Base-by-base conservation (phyloP, 2,113 vertebrate species). In the Conger conger region DNA sequence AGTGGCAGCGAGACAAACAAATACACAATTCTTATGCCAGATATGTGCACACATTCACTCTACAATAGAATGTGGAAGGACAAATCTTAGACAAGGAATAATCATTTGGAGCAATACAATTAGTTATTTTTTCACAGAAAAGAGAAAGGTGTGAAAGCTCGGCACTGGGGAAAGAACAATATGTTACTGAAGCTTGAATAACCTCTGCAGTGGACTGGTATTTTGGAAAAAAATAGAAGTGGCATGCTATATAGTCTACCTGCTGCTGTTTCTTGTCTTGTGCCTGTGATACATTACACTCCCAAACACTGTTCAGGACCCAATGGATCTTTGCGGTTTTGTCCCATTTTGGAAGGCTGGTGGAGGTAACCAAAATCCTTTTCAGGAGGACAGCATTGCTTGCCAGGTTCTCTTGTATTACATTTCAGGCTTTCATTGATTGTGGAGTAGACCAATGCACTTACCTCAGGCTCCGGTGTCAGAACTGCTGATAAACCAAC, bases 351-450 rank as follows among this genome's bases (percentile, higher is more conserved):
- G 82, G 63, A 86, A 82, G 85, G 50, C 57, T 38, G 13, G 85
- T 40, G 76, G 5, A 17, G 81, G 81, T 86, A 82, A 83, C 20
- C 68, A 8, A 45, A 80, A 57, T 86, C 57, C 45, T 33, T 82
- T 54, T 18, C 27, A 36, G 79, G 68, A 40, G 84, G 84, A 86
- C 76, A 37, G 23, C 18, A n/a, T 88, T 60, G 86, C 77, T 86
- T 81, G 42, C 86, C 88, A 82, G 84, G 88, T 82, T 86, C 84
- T 78, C 63, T 45, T 88, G 87, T 83, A 90, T 83, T 85, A 81
- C 89, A 85, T 90, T 88, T 90, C 88, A 92, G 86, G 81, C 68
- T 82, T 76, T 78, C 88, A 91, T 91, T 89, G 90, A 91, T 89
- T 88, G 73, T 79, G 27, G 23, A 87, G 86, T 80, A 81, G 45